Percentiles rank a stretch among this genome's conserved stretches.
Evolutionary conservation across 1,140 invertebrate species (phyloP).

Genomic region (Cepaea nemoralis): DNA sequence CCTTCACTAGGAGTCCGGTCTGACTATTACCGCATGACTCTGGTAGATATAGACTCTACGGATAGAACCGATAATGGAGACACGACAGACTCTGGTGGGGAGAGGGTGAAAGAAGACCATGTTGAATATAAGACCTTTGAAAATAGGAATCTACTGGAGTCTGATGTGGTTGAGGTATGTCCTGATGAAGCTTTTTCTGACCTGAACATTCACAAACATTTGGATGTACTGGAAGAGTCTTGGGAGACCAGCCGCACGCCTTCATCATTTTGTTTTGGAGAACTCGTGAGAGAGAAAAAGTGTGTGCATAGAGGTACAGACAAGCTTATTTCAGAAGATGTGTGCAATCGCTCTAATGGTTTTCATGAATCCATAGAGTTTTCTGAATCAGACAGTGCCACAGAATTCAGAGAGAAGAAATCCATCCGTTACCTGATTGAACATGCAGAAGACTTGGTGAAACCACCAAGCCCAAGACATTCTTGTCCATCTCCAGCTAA

Average conservation of each 20-base stretch:
- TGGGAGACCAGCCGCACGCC: neutral
- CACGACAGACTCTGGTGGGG: slow-evolving; percentile 33
- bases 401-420: slow-evolving; percentile 51
- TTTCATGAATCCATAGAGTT: slow-evolving; percentile 6
- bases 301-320: neutral
- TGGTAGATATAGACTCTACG: slow-evolving; percentile 50
- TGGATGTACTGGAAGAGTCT: slow-evolving; percentile 2
- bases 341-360: neutral
- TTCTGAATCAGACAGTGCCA: slow-evolving; percentile 45
- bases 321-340: neutral
- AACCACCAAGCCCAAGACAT: slow-evolving; percentile 36
- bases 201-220: neutral
- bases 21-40: slow-evolving; percentile 48
- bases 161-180: slow-evolving; percentile 2
- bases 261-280: neutral
- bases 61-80: slow-evolving; percentile 46
- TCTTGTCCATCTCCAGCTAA: slow-evolving; percentile 39
- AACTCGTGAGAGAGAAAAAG: neutral
- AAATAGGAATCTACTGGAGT: neutral
- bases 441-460: slow-evolving; percentile 56
- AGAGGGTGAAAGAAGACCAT: neutral
- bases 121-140: neutral
- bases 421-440: slow-evolving; percentile 54
- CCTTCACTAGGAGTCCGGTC: slow-evolving; percentile 26
- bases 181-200: slow-evolving; percentile 13